Percentiles rank a stretch among this genome's conserved stretches.
These are phyloP conservation scores for Emesis russula DNA, from an alignment of 2,888 invertebrate species.

Conservation along the genomic window DNA sequence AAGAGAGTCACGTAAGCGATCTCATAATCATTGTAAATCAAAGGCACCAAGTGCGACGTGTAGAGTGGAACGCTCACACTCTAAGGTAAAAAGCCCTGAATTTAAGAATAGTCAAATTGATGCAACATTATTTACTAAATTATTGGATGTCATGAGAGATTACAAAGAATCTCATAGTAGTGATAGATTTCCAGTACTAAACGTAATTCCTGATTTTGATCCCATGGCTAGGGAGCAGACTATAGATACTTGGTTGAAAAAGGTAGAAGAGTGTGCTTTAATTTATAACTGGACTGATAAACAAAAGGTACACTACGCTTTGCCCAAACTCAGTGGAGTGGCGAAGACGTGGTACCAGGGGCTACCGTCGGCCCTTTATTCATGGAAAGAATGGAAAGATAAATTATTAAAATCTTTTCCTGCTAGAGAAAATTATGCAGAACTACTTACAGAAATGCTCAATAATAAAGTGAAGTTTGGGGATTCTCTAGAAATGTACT, in stretches of 20 bases:
- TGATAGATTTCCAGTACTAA: too few relatives aligned
- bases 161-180: too few relatives aligned
- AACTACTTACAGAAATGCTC: not conserved
- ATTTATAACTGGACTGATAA: not conserved
- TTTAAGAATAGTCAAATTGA: too few relatives aligned
- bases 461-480: not conserved
- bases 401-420: not conserved
- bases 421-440: not conserved
- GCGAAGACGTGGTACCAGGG: conserved; percentile 1
- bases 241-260: not conserved
- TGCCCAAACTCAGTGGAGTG: not conserved
- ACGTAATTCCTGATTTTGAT: not conserved
- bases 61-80: too few relatives aligned
- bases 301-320: not conserved
- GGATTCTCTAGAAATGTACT: conserved; percentile 40
- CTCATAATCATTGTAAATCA: too few relatives aligned
- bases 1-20: too few relatives aligned
- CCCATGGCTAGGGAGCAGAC: not conserved
- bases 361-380: not conserved
- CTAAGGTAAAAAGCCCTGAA: too few relatives aligned
- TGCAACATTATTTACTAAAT: too few relatives aligned
- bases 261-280: not conserved
- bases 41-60: too few relatives aligned
- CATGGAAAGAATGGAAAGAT: not conserved
- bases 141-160: too few relatives aligned